phyloP scores from a whole-genome alignment of 1,140 invertebrate genomes.

The Ctenoplectra terminalis region DNA sequence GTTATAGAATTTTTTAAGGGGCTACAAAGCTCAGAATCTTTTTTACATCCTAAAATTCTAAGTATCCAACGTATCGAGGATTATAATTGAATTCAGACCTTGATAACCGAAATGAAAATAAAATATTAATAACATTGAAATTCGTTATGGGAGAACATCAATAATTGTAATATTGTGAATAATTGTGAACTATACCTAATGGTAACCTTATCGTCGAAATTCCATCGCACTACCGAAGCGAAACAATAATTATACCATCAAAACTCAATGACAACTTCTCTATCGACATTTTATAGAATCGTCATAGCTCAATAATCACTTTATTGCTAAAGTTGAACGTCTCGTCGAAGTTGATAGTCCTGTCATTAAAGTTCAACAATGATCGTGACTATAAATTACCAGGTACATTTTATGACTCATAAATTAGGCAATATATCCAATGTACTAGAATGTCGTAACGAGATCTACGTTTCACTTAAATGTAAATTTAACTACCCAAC shows the following conservation, averaged over 20 bases:
- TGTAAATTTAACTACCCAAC: background rate
- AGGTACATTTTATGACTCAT: background rate
- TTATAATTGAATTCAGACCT: too few species aligned
- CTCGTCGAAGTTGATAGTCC: background rate
- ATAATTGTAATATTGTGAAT: too few species aligned
- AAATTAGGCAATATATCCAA: background rate
- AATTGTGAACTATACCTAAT: background rate
- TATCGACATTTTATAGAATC: background rate
- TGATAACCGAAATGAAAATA: too few species aligned
- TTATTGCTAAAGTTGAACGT: background rate
- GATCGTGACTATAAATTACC: background rate
- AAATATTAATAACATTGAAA: too few species aligned
- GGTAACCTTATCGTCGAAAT: too few species aligned
- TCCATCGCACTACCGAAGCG: background rate
- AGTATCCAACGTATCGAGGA: too few species aligned
- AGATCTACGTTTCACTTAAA: background rate
- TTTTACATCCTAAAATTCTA: too few species aligned
- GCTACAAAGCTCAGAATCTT: too few species aligned
- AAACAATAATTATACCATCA: conserved; percentile 5
- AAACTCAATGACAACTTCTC: background rate
- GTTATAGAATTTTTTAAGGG: too few species aligned
- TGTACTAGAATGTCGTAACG: background rate
- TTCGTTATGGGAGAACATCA: too few species aligned
- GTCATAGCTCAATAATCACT: background rate
- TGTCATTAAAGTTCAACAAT: background rate